Evolutionary conservation across 2,113 vertebrate genomes (phyloP).

Genomic region (Centropus bengalensis): DNA sequence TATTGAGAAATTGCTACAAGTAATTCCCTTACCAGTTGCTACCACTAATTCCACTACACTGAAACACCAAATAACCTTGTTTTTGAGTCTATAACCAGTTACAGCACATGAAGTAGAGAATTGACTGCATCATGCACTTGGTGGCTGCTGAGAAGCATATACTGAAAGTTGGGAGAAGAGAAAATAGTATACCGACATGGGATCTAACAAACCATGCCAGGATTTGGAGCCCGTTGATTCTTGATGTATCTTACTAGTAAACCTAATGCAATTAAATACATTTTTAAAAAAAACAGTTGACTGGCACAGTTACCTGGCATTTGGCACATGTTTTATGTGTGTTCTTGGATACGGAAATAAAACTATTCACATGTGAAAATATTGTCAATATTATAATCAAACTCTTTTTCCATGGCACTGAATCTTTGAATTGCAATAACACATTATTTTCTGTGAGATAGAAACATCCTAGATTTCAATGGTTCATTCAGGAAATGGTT

Average conservation of each 20-base stretch:
- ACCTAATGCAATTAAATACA: not conserved
- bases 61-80: not conserved
- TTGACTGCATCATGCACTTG: not conserved
- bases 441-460: not conserved
- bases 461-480: not conserved
- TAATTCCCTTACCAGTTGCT: not conserved
- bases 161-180: not conserved
- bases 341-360: not conserved
- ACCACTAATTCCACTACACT: slow-evolving; percentile 13
- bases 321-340: not conserved
- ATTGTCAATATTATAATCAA: not conserved
- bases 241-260: not conserved
- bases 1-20: not conserved
- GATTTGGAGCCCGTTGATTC: not conserved
- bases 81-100: not conserved
- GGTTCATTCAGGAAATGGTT: not conserved
- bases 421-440: not conserved
- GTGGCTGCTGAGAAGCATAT: not conserved
- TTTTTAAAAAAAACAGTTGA: not conserved
- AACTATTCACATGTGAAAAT: not conserved
- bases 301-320: not conserved
- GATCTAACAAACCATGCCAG: not conserved
- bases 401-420: not conserved
- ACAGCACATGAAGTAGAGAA: not conserved
- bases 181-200: not conserved